Base-by-base conservation (phyloP, 2,888 invertebrate genomes). In the Uloborus plumipes region DNA sequence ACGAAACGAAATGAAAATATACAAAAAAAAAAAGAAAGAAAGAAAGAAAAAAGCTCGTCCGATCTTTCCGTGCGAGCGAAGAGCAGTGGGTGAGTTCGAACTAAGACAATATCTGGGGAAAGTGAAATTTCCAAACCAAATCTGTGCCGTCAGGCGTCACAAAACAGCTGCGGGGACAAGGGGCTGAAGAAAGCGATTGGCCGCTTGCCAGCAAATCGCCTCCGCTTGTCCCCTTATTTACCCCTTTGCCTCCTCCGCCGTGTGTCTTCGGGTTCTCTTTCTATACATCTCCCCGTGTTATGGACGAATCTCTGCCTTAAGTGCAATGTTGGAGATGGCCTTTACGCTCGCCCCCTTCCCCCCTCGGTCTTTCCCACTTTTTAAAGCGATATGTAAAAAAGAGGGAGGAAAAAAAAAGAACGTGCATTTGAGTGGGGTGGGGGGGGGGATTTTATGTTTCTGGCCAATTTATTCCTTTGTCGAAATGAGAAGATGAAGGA, bases 61-160 rank as follows among this genome's bases (percentile, higher is more conserved):
- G 75, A 66, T 71, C 66, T 71, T 75, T 76, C 66, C 70, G 69
- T 50, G 49, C 74, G 74, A 70, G 59, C 64, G 65, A 59, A 70
- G 79, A 79, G 71, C 74, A 59, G 65, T 31, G 53, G 26, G 65
- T 59, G 73, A 80, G 53, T 53, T 72, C 59, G 73, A 80, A 70
- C 78, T 71, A 74, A 81, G 80, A 81, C 80, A 81, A 81, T 81
- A 81, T 74, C 72, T 59, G 67, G 72, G 55, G 72, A 55, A 64
- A 64, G 58, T 39, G 61, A 77, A 83, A 84, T 84, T 79, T 84
- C 84, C 84, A 84, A 84, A 79, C 84, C 84, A 84, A 79, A 84
- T 82, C 82, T 78, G 78, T 47, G 53, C 78, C 71, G 59, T 62
- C 73, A 77, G 73, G 83, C 83, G 83, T 72, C 69, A 77, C 83